Evolutionary conservation across 2,113 vertebrate species (phyloP).

Genomic region (Neomonachus schauinslandi): DNA sequence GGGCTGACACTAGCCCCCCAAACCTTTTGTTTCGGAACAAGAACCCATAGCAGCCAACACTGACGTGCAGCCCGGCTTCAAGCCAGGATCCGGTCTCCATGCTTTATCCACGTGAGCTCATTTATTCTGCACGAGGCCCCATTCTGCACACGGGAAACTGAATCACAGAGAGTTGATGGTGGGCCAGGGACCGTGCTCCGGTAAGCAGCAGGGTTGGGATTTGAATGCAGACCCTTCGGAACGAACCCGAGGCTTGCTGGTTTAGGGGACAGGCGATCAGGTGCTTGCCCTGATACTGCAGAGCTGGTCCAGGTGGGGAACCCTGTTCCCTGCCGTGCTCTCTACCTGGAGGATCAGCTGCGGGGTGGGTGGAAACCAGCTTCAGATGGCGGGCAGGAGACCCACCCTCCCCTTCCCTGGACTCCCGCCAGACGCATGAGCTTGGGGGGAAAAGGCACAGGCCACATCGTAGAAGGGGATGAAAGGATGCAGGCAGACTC

Average conservation of each 20-base stretch:
- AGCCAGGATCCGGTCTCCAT: background rate
- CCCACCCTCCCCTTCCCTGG: accelerated
- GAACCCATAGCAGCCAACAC: accelerated
- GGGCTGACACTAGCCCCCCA: background rate
- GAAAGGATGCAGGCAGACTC: accelerated
- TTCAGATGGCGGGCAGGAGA: background rate
- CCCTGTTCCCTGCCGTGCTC: background rate
- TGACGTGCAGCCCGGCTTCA: background rate
- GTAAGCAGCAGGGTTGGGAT: no score
- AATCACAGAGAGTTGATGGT: no score
- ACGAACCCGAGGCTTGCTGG: no score
- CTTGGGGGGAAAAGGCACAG: accelerated
- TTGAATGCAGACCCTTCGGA: no score
- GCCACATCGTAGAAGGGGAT: accelerated
- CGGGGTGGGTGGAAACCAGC: background rate
- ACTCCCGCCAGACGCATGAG: accelerated
- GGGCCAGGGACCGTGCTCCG: no score
- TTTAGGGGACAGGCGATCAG: background rate
- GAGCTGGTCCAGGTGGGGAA: background rate
- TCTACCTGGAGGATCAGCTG: no score
- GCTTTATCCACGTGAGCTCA: background rate
- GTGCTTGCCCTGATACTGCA: background rate
- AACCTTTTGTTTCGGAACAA: background rate
- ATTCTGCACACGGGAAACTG: no score
- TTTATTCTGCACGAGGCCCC: background rate